Conservation (phyloP, 2,888 invertebrate species). For the Yponomeuta malinellus region DNA sequence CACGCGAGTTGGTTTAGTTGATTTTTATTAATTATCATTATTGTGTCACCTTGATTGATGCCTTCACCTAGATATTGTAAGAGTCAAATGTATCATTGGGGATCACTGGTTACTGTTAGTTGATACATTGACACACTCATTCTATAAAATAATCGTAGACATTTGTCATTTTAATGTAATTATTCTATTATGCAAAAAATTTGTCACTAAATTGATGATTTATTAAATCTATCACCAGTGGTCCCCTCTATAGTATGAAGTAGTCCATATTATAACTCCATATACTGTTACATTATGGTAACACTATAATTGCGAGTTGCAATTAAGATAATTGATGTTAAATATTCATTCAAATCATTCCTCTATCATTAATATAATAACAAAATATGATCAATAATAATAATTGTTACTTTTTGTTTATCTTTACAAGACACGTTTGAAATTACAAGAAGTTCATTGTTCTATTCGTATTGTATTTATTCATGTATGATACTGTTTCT, state of each 20-base stretch:
- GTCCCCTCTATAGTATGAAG: neutral
- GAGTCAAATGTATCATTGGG: constrained; percentile 30
- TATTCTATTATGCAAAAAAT: neutral
- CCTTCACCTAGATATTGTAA: constrained; percentile 53
- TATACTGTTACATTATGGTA: constrained; percentile 37
- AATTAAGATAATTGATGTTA: constrained; percentile 40
- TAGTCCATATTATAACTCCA: constrained; percentile 27
- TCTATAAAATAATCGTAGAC: constrained; percentile 7
- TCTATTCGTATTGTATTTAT: constrained; percentile 73
- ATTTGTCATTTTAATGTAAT: neutral
- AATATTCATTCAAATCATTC: constrained; percentile 65
- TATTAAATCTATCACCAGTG: neutral
- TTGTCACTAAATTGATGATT: constrained; percentile 1
- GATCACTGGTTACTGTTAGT: neutral
- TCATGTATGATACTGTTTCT: constrained; percentile 74
- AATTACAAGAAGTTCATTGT: constrained; percentile 50
- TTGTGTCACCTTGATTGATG: constrained; percentile 56
- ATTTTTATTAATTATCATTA: constrained; percentile 36
- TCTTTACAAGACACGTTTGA: constrained; percentile 45
- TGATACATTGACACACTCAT: constrained; percentile 7
- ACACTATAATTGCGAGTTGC: constrained; percentile 35
- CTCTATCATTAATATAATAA: constrained; percentile 47
- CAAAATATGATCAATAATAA: constrained; percentile 29
- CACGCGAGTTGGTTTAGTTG: constrained; percentile 53
- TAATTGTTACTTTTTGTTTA: constrained; percentile 47